Evolutionary conservation across 1,140 invertebrate species (phyloP).

Genomic region (Lethocerus indicus): DNA sequence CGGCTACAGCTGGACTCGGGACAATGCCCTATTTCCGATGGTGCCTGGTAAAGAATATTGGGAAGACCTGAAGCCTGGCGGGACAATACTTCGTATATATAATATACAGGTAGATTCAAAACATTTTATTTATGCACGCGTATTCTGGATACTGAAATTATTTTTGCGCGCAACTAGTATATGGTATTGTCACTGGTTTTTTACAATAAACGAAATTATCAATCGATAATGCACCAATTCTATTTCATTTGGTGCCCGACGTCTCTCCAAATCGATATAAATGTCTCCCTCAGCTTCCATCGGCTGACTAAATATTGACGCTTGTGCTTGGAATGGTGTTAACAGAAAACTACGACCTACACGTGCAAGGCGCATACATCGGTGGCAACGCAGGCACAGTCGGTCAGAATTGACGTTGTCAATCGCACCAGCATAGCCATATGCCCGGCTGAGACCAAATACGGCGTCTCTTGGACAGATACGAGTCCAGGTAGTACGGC

Average conservation of each 20-base stretch:
- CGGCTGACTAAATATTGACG: not conserved
- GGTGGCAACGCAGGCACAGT: conserved; percentile 33
- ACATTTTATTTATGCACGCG: too few relatives aligned
- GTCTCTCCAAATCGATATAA: too few relatives aligned
- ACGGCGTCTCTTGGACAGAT: not conserved
- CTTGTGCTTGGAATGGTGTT: conserved; percentile 8
- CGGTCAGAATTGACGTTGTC: conserved; percentile 40
- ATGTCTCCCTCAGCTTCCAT: conserved; percentile 6
- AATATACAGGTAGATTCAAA: conserved; percentile 16
- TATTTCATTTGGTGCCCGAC: too few relatives aligned
- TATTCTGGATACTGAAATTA: too few relatives aligned
- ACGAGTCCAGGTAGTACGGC: not conserved
- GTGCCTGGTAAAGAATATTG: conserved; percentile 51
- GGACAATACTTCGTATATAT: conserved; percentile 13
- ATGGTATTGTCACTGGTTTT: too few relatives aligned
- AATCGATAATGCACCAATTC: too few relatives aligned
- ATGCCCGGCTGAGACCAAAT: conserved; percentile 19
- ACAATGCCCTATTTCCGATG: conserved; percentile 47
- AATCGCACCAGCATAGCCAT: too few relatives aligned
- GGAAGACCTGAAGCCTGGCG: conserved; percentile 36
- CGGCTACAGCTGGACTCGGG: conserved; percentile 64
- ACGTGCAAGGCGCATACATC: conserved; percentile 37
- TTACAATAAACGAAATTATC: too few relatives aligned
- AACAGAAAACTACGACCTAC: conserved; percentile 41
- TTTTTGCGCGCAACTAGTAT: too few relatives aligned